Percentiles rank a stretch among this genome's conserved stretches.
Evolutionary conservation across 2,797 vertebrate genomes (phyloP).

Genomic region (Enteromius viviparus): DNA sequence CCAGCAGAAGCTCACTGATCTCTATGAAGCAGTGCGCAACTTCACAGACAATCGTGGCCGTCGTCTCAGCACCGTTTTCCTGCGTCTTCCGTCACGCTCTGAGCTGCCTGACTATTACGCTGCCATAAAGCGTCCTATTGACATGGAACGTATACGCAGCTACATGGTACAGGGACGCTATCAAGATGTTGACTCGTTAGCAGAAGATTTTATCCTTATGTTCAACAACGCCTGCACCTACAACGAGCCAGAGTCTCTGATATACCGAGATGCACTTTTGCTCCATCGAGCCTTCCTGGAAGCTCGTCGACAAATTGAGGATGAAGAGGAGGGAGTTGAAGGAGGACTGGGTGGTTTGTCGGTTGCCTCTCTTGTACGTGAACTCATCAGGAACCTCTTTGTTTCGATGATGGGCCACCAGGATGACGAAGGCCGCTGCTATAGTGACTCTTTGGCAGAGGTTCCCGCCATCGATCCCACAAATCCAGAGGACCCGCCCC

Average conservation of each 20-base stretch:
- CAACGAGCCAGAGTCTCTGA: slow-evolving; percentile 97
- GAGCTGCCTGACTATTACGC: slow-evolving; percentile 98
- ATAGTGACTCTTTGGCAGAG: slow-evolving; percentile 97
- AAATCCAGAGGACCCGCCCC: slow-evolving; percentile 85
- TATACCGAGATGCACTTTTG: slow-evolving; percentile 96
- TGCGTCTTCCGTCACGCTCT: slow-evolving; percentile 92
- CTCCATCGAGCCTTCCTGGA: slow-evolving; percentile 94
- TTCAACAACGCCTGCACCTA: slow-evolving; percentile 99
- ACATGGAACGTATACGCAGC: slow-evolving; percentile 96
- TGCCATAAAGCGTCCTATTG: slow-evolving; percentile 95
- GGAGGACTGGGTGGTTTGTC: slow-evolving; percentile 76
- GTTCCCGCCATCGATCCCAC: slow-evolving; percentile 90
- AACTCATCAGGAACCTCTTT: slow-evolving; percentile 96
- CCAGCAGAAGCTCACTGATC: slow-evolving; percentile 94
- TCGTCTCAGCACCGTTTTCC: slow-evolving; percentile 94
- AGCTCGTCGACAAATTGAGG: slow-evolving; percentile 88
- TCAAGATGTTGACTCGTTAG: slow-evolving; percentile 94
- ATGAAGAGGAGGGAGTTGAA: slow-evolving; percentile 87
- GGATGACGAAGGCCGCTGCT: slow-evolving; percentile 96
- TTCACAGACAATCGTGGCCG: slow-evolving; percentile 94
- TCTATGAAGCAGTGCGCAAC: slow-evolving; percentile 96
- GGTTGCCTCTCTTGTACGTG: slow-evolving; percentile 88
- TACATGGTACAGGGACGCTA: slow-evolving; percentile 96
- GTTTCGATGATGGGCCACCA: slow-evolving; percentile 97
- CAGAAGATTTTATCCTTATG: slow-evolving; percentile 97